Conservation (phyloP, 2,888 invertebrate species). For the Peribatodes rhomboidaria region DNA sequence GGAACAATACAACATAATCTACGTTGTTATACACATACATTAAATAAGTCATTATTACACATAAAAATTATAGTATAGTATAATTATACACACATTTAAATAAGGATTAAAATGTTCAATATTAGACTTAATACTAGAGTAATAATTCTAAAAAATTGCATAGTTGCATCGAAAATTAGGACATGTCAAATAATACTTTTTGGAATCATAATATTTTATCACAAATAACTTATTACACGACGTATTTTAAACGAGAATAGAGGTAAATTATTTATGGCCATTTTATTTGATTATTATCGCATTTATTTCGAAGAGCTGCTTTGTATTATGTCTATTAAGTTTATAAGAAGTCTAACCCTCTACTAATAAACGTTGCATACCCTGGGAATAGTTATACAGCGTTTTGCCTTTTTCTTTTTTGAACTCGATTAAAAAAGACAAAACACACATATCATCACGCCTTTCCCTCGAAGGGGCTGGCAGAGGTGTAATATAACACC, state of each 20-base stretch:
- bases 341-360: no score
- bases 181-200: slow-evolving; percentile 48
- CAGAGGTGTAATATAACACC: no score
- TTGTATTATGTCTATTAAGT: no score
- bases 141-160: slow-evolving; percentile 18
- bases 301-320: slow-evolving; percentile 4
- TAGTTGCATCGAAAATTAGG: slow-evolving; percentile 25
- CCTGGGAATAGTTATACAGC: no score
- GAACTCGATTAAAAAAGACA: no score
- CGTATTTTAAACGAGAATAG: slow-evolving; percentile 9
- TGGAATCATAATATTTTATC: slow-evolving; percentile 42
- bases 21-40: slow-evolving; percentile 9
- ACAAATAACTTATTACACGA: slow-evolving; percentile 31
- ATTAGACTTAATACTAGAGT: slow-evolving; percentile 25
- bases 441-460: no score
- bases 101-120: slow-evolving; percentile 14
- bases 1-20: slow-evolving; percentile 24
- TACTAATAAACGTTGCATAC: no score
- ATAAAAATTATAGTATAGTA: slow-evolving; percentile 5
- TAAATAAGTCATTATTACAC: neutral
- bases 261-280: slow-evolving; percentile 34
- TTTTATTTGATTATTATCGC: slow-evolving; percentile 6
- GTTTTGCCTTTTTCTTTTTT: no score
- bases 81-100: slow-evolving; percentile 7
- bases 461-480: no score